Percentiles rank a stretch among this genome's conserved stretches.
phyloP scores from a whole-genome alignment of 2,888 invertebrate species.

The Pristionchus mayeri region DNA sequence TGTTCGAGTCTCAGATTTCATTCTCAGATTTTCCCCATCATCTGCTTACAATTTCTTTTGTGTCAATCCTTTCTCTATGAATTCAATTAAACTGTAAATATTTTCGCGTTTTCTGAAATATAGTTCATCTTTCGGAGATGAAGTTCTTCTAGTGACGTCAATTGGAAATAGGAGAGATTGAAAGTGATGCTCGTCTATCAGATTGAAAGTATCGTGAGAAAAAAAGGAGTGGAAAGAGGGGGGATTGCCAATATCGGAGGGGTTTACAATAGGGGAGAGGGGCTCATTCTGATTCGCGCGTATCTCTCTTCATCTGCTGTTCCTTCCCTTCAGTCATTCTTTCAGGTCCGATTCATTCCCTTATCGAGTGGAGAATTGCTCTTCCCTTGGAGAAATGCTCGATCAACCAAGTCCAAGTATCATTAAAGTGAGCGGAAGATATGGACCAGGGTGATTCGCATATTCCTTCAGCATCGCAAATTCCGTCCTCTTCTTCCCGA shows the following conservation, averaged over 20 bases:
- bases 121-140: not conserved
- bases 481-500: conserved; percentile 48
- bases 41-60: not conserved
- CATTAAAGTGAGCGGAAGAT: conserved; percentile 36
- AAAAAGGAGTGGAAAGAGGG: not conserved
- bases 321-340: not conserved
- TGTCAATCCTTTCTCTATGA: not conserved
- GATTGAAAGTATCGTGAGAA: not conserved
- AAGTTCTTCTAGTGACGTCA: not conserved
- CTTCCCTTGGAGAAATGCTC: conserved; percentile 17
- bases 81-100: not conserved
- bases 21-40: not conserved
- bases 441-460: no score
- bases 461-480: conserved; percentile 35
- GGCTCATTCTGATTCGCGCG: not conserved
- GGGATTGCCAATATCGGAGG: conserved; percentile 7
- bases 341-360: conserved; percentile 35
- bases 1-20: not conserved
- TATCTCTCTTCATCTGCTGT: not conserved
- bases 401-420: conserved; percentile 28
- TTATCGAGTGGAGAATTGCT: conserved; percentile 42
- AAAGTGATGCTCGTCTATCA: not conserved
- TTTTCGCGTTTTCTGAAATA: not conserved
- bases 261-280: conserved; percentile 10
- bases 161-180: no score